These are phyloP conservation scores for Danaus plexippus DNA, from an alignment of 1,140 invertebrate genomes.

Conservation along the genomic window DNA sequence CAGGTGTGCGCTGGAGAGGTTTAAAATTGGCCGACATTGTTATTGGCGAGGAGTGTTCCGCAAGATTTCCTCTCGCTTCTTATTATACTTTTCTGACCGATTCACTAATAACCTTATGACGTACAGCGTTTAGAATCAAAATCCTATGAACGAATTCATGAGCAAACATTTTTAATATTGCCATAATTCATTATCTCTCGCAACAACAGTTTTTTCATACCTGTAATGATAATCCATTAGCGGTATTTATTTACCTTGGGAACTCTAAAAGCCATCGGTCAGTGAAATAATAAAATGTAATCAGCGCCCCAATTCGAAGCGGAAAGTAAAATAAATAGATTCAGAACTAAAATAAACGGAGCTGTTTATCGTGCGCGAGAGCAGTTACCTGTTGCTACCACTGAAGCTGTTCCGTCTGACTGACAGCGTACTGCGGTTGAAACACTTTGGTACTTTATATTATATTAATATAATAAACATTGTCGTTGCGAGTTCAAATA, in stretches of 20 bases:
- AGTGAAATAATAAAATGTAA: constrained; percentile 57
- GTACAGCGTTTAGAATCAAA: no score
- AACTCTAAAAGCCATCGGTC: constrained; percentile 8
- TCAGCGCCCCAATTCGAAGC: constrained; percentile 37
- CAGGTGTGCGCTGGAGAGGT: constrained; percentile 27
- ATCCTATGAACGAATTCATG: no score
- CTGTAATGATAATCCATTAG: constrained; percentile 3
- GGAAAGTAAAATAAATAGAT: constrained; percentile 58
- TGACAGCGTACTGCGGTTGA: constrained; percentile 28
- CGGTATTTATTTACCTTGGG: background rate
- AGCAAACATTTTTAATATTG: no score
- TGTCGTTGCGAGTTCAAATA: no score
- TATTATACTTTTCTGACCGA: no score
- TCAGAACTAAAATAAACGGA: constrained; percentile 57
- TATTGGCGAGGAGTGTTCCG: no score
- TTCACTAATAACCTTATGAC: no score
- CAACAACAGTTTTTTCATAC: no score
- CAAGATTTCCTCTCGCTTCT: no score
- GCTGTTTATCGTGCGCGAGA: constrained; percentile 28
- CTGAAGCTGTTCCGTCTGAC: constrained; percentile 60
- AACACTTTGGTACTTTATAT: constrained; percentile 26
- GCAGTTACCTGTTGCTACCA: constrained; percentile 61
- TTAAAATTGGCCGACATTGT: constrained; percentile 12
- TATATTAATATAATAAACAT: background rate
- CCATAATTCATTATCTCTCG: no score